Evolutionary conservation across 2,888 invertebrate species (phyloP).

Genomic region (Calephelis perditalis): DNA sequence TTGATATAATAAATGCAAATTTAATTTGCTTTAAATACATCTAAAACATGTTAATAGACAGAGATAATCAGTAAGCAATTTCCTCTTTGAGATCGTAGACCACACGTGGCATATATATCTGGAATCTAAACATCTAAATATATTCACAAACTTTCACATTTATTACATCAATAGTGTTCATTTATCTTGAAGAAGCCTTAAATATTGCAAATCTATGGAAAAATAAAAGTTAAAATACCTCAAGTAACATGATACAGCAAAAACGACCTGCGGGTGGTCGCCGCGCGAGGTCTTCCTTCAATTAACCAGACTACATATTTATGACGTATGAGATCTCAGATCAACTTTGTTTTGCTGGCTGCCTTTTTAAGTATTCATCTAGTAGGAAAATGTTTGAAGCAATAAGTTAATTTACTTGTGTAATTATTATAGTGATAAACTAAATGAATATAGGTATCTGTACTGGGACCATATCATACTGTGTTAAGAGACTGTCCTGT

Average conservation of each 20-base stretch:
- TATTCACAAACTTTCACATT: too few relatives aligned
- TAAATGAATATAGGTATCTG: neutral
- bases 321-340: slow-evolving; percentile 20
- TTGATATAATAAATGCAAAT: too few relatives aligned
- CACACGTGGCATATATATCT: too few relatives aligned
- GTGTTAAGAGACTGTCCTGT: neutral
- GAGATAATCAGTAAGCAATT: too few relatives aligned
- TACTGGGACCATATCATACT: neutral
- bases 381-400: neutral
- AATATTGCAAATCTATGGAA: too few relatives aligned
- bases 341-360: neutral
- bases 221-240: neutral
- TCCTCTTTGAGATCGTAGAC: too few relatives aligned
- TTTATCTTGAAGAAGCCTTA: too few relatives aligned
- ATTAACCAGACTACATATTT: slow-evolving; percentile 44
- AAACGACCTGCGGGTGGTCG: slow-evolving; percentile 59
- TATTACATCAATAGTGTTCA: too few relatives aligned
- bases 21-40: too few relatives aligned
- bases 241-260: slow-evolving; percentile 49
- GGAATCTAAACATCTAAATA: too few relatives aligned
- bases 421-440: slow-evolving; percentile 6
- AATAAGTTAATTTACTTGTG: neutral
- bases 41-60: too few relatives aligned
- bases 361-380: slow-evolving; percentile 10
- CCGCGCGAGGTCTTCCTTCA: slow-evolving; percentile 41